These are phyloP conservation scores for Spinibarbus caldwelli DNA, from an alignment of 2,797 vertebrate genomes.

Conservation along the genomic window DNA sequence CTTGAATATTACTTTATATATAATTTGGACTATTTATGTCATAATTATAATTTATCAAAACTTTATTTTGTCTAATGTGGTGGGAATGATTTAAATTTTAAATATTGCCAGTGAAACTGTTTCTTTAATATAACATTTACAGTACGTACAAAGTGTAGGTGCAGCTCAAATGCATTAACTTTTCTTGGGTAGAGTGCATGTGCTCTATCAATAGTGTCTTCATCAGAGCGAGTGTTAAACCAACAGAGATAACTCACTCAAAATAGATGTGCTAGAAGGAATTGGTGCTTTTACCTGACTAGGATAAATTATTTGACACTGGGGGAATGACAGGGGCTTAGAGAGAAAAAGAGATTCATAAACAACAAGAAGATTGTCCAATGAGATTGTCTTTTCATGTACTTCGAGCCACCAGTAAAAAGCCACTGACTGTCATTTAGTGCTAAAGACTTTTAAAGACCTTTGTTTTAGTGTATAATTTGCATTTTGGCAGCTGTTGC, in stretches of 20 bases:
- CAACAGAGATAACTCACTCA: conserved; percentile 66
- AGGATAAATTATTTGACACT: conserved; percentile 68
- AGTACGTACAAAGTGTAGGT: neutral
- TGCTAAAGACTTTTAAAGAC: conserved; percentile 12
- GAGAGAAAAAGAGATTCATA: conserved; percentile 12
- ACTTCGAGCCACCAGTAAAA: neutral
- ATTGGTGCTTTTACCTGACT: conserved; percentile 70
- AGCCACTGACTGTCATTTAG: neutral
- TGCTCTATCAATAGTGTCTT: conserved; percentile 52
- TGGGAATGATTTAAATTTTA: neutral
- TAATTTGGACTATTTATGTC: neutral
- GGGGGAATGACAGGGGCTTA: conserved; percentile 56
- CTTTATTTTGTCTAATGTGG: neutral
- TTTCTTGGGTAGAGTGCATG: conserved; percentile 17
- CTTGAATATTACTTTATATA: neutral
- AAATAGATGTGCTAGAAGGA: conserved; percentile 75
- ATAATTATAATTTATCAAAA: neutral
- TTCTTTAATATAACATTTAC: neutral
- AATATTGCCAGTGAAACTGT: neutral
- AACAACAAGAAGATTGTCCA: conserved; percentile 41
- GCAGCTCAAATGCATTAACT: neutral
- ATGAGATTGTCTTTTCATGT: neutral
- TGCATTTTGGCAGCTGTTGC: conserved; percentile 39
- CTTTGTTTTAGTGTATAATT: conserved; percentile 5
- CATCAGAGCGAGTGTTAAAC: conserved; percentile 45